Percentiles rank a stretch among this genome's conserved stretches.
Conservation (phyloP, 2,797 vertebrate species). For the Dendrocincla tyrannina region DNA sequence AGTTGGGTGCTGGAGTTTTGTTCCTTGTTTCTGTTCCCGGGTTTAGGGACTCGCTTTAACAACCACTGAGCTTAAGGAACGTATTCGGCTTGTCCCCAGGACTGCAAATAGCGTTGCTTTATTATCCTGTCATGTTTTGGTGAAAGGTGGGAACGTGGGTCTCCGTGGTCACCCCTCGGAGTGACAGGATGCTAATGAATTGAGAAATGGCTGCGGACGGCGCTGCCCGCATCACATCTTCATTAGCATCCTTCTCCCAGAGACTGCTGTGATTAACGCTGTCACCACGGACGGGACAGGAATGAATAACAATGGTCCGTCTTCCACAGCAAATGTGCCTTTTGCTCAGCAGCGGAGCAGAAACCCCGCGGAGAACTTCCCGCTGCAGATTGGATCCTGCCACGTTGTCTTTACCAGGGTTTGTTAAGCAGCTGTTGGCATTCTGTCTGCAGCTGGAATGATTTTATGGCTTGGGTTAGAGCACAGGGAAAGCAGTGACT, state of each 20-base stretch:
- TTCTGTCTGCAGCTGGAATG: background rate
- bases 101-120: background rate
- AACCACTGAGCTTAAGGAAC: background rate
- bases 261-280: constrained; percentile 67
- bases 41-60: background rate
- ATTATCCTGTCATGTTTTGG: constrained; percentile 56
- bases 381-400: background rate
- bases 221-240: constrained; percentile 63
- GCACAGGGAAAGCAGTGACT: background rate
- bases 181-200: constrained; percentile 63
- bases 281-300: constrained; percentile 63
- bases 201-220: constrained; percentile 28
- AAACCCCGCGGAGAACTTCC: background rate
- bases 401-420: background rate
- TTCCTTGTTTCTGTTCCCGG: background rate
- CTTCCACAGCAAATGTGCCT: background rate
- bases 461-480: background rate
- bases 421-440: background rate
- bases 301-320: constrained; percentile 66
- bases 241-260: constrained; percentile 67
- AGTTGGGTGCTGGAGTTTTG: background rate
- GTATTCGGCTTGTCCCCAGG: background rate
- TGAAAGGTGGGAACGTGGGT: constrained; percentile 24
- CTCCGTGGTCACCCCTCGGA: background rate
- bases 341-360: background rate